Percentiles rank a stretch among this genome's conserved stretches.
Conservation (phyloP, 2,797 vertebrate species). For the Salarias fasciatus region DNA sequence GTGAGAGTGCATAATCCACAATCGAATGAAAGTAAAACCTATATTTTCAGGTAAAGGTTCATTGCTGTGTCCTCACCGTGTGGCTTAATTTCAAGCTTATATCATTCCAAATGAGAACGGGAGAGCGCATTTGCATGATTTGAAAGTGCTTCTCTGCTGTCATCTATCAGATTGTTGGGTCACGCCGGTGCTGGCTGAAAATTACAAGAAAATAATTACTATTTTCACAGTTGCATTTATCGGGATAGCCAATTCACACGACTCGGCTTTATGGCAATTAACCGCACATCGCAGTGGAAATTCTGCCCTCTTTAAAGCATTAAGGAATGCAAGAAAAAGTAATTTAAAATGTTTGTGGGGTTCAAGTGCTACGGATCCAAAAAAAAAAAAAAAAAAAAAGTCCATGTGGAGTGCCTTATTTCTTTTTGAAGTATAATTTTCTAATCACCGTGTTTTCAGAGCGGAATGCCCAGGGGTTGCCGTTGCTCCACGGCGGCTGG, state of each 20-base stretch:
- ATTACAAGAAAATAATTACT: constrained; percentile 6
- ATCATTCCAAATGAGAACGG: constrained; percentile 2
- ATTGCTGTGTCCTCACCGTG: too few relatives aligned
- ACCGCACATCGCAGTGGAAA: too few relatives aligned
- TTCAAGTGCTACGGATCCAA: too few relatives aligned
- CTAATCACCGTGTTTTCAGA: too few relatives aligned
- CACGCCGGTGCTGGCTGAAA: constrained; percentile 32
- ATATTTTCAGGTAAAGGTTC: too few relatives aligned
- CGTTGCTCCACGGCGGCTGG: background rate
- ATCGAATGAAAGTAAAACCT: too few relatives aligned
- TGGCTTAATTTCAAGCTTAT: background rate
- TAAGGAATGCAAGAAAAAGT: background rate
- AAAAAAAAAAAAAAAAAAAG: too few relatives aligned
- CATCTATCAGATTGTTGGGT: constrained; percentile 27
- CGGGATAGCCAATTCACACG: background rate
- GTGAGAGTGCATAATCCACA: too few relatives aligned
- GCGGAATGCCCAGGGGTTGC: too few relatives aligned
- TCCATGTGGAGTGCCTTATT: too few relatives aligned
- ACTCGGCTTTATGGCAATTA: background rate
- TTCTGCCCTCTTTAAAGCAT: background rate
- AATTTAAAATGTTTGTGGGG: too few relatives aligned
- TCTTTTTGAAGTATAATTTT: too few relatives aligned
- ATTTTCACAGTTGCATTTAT: background rate
- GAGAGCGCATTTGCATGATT: constrained; percentile 44
- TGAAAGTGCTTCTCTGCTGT: constrained; percentile 5